phyloP scores from a whole-genome alignment of 2,888 invertebrate genomes.

The Lordiphosa fenestrarum region DNA sequence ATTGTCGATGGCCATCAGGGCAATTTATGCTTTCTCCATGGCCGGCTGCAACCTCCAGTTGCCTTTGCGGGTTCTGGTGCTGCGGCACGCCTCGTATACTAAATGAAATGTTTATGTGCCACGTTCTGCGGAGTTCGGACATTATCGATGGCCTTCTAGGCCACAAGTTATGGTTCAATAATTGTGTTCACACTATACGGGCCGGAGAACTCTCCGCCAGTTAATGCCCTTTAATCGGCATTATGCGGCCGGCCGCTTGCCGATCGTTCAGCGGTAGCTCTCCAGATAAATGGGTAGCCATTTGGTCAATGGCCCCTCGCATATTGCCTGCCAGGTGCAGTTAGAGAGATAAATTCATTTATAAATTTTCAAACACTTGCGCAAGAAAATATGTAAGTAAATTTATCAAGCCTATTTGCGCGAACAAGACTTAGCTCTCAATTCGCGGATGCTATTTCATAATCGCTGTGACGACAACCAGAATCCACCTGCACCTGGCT shows the following conservation, averaged over 20 bases:
- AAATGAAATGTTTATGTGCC: conserved; percentile 42
- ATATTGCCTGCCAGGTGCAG: conserved; percentile 27
- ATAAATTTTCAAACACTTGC: conserved; percentile 3
- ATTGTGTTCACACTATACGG: conserved; percentile 18
- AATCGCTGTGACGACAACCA: conserved; percentile 12
- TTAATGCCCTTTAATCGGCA: conserved; percentile 8
- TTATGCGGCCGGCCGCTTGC: neutral
- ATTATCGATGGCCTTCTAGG: conserved; percentile 35
- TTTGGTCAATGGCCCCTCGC: conserved; percentile 23
- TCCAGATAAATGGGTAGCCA: conserved; percentile 10
- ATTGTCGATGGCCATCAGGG: conserved; percentile 10
- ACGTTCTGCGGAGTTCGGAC: conserved; percentile 26
- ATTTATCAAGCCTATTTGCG: conserved; percentile 5
- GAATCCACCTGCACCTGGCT: conserved; percentile 13
- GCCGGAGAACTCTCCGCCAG: neutral
- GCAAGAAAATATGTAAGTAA: neutral
- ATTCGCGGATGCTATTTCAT: conserved; percentile 10
- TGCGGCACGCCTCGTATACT: conserved; percentile 14
- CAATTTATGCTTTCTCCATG: conserved; percentile 15
- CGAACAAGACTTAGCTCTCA: conserved; percentile 11
- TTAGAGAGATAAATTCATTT: conserved; percentile 17
- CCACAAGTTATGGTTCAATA: conserved; percentile 34
- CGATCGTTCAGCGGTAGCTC: conserved; percentile 7
- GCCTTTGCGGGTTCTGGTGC: neutral
- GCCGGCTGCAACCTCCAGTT: conserved; percentile 7